These are phyloP conservation scores for Enteromius viviparus DNA, from an alignment of 2,797 vertebrate species.

Conservation along the genomic window DNA sequence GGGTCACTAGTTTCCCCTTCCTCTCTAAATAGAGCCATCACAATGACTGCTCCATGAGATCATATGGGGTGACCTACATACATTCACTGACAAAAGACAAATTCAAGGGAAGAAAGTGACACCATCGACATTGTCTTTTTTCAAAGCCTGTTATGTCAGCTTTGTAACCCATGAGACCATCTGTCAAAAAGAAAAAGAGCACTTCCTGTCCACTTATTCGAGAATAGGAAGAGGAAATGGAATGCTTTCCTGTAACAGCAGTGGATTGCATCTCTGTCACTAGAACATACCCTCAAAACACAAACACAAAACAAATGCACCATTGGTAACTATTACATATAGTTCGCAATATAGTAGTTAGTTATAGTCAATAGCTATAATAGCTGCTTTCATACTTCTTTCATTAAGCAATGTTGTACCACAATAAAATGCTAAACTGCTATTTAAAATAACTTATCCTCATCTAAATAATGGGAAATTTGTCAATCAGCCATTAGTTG, in stretches of 20 bases:
- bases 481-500: too few relatives aligned
- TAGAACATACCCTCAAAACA: neutral
- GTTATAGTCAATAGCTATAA: neutral
- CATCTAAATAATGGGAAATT: neutral
- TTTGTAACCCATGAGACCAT: slow-evolving; percentile 54
- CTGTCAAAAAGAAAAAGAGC: slow-evolving; percentile 67
- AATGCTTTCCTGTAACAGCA: slow-evolving; percentile 64
- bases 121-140: slow-evolving; percentile 46
- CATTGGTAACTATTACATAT: neutral
- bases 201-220: slow-evolving; percentile 65
- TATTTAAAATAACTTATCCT: neutral
- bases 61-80: slow-evolving; percentile 29
- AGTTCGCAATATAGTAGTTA: neutral
- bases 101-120: slow-evolving; percentile 48
- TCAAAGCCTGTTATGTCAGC: slow-evolving; percentile 40
- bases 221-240: slow-evolving; percentile 69
- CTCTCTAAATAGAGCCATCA: slow-evolving; percentile 56
- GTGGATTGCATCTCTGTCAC: slow-evolving; percentile 41
- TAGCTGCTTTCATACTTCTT: neutral
- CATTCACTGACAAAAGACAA: slow-evolving; percentile 34
- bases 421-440: neutral
- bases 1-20: slow-evolving; percentile 35
- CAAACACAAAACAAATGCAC: slow-evolving; percentile 3
- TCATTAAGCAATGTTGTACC: neutral
- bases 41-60: slow-evolving; percentile 32